Evolutionary conservation across 2,888 invertebrate species (phyloP), one percentile per base, ranked within the genome.

Genomic region (Zaprionus lineosus): DNA sequence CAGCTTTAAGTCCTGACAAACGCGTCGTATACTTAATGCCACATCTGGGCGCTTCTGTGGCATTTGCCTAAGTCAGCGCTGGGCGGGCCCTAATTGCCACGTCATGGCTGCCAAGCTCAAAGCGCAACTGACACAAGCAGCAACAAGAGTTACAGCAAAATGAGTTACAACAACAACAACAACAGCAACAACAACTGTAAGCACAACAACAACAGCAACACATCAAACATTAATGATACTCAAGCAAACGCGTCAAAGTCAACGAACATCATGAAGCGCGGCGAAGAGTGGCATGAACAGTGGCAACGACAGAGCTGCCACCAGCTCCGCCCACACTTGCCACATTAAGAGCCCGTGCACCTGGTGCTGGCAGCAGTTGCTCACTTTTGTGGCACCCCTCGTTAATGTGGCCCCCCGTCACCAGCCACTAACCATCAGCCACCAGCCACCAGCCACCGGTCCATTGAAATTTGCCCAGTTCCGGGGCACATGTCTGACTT

Each of bases 141-240:
- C 43, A 47, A 36, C 47, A 50, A 28, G 11, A 41, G 11, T 41
- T 50, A 18, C 44, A 52, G 15, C 15, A 15, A 36, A 39, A 37
- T 21, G 7, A 21, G 21, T 5, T 5, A n/a, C 34, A 33, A 31
- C 53, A 53, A 19, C 33, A 19, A 12, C 24, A 33, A 18, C 18
- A 41, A 7, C 18, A 33, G 14, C 41, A 28, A 9, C 41, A 33
- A 18, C 18, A 41, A 7, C 18, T 26, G 14, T 36, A 28, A 9
- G 28, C 15, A 12, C 29, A 14, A 1, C 31, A 33, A 4, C 5
- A 24, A 11, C 12, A 12, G 5, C 9, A 12, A 24, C 12, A 55
- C 61, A 56, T 66, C 60, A 55, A 66, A 52, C 53, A 72, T 58
- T 72, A 61, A 66, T 72, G 70, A 50, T 33, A 24, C 60, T 61